Conservation (phyloP, 2,797 vertebrate genomes). For the Coilia nasus region DNA sequence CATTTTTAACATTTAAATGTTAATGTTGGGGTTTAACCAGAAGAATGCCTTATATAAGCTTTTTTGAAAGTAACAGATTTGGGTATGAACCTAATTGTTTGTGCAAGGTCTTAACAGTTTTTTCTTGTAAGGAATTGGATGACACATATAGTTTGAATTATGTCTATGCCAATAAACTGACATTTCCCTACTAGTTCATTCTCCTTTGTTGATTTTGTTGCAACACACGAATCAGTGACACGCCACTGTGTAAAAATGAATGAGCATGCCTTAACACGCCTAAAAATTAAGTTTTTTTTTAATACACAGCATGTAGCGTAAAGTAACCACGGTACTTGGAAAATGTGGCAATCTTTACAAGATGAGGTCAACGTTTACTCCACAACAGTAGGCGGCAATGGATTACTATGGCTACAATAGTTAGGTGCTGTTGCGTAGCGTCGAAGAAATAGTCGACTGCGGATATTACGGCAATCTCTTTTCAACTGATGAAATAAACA, state of each 20-base stretch:
- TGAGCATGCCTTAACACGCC: too few species aligned
- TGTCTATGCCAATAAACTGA: not conserved
- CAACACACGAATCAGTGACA: not conserved
- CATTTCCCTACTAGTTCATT: not conserved
- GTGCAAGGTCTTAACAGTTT: conserved; percentile 5
- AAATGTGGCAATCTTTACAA: too few species aligned
- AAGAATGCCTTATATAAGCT: conserved; percentile 7
- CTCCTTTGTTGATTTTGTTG: not conserved
- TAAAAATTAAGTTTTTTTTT: too few species aligned
- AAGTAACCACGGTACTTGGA: too few species aligned
- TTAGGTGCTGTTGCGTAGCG: not conserved
- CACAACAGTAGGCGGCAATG: conserved; percentile 44
- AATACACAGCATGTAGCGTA: too few species aligned
- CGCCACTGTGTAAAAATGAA: not conserved
- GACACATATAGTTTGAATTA: not conserved
- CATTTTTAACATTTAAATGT: not conserved
- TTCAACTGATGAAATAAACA: conserved; percentile 70
- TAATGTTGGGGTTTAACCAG: not conserved
- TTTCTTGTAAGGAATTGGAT: not conserved
- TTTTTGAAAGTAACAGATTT: not conserved
- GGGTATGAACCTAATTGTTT: not conserved
- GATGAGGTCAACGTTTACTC: conserved; percentile 16
- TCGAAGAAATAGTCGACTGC: conserved; percentile 49
- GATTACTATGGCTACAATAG: not conserved
- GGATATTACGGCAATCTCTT: conserved; percentile 41